phyloP scores from a whole-genome alignment of 2,888 invertebrate species.

The Campopleginae sp. region DNA sequence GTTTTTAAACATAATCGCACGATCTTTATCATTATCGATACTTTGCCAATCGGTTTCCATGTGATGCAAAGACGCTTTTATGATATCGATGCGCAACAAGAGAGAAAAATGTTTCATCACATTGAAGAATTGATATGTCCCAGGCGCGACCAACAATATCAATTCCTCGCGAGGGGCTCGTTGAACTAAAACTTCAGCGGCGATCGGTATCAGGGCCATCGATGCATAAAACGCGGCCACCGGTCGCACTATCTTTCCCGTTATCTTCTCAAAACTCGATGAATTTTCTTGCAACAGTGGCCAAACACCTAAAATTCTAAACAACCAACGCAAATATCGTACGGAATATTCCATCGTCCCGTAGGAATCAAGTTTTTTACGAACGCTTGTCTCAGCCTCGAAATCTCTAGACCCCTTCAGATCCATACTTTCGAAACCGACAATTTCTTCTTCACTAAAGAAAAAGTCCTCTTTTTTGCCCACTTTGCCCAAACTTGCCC shows the following conservation, averaged over 20 bases:
- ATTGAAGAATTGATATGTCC: slow-evolving; percentile 41
- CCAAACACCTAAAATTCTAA: slow-evolving; percentile 59
- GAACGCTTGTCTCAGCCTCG: background rate
- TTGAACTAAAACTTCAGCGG: slow-evolving; percentile 26
- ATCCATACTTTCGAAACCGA: background rate
- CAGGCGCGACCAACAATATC: slow-evolving; percentile 50
- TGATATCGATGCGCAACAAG: slow-evolving; percentile 11
- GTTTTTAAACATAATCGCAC: slow-evolving; percentile 65
- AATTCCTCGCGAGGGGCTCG: slow-evolving; percentile 16
- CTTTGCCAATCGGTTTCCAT: slow-evolving; percentile 64
- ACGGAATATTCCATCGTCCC: slow-evolving; percentile 37
- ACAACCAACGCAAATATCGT: slow-evolving; percentile 44
- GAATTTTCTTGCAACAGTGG: slow-evolving; percentile 32
- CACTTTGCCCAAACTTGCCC: background rate
- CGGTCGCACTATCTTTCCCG: slow-evolving; percentile 38
- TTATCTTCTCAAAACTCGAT: slow-evolving; percentile 27
- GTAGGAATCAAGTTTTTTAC: slow-evolving; percentile 25
- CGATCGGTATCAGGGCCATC: slow-evolving; percentile 10
- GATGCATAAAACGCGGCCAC: slow-evolving; percentile 14
- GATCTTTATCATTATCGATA: slow-evolving; percentile 63
- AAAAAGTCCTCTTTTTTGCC: background rate
- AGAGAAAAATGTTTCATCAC: slow-evolving; percentile 47
- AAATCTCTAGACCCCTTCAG: background rate
- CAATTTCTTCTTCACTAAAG: background rate
- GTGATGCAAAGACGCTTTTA: slow-evolving; percentile 57